These are phyloP conservation scores for Rhabdophis nuchalis DNA, from an alignment of 2,797 vertebrate species.

Conservation along the genomic window DNA sequence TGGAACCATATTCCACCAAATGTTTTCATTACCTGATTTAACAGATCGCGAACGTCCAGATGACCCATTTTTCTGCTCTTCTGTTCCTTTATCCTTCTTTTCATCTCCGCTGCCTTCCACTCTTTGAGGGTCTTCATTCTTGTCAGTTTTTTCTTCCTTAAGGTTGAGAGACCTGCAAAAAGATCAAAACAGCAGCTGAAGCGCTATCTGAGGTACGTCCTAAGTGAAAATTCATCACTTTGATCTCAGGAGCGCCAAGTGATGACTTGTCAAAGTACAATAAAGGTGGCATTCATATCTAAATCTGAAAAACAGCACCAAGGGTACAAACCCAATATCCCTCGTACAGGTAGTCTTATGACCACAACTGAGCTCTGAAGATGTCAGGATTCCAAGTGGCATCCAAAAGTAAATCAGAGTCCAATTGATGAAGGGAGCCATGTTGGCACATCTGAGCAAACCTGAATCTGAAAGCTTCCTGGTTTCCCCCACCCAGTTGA, in stretches of 20 bases:
- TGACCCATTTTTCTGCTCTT: conserved; percentile 72
- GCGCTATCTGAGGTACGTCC: neutral
- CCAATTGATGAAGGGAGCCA: too few species aligned
- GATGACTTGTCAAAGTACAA: neutral
- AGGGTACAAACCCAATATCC: neutral
- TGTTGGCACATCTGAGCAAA: too few species aligned
- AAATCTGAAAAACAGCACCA: neutral
- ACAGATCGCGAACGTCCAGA: conserved; percentile 65
- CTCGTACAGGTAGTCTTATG: neutral
- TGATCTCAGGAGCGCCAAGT: neutral
- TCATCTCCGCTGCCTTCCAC: conserved; percentile 68
- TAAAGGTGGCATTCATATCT: neutral
- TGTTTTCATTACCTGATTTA: conserved; percentile 68
- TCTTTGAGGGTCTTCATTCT: conserved; percentile 76
- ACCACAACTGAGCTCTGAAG: neutral
- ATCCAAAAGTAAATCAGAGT: too few species aligned
- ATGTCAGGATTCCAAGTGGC: too few species aligned
- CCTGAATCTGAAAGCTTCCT: too few species aligned
- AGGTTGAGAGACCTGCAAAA: conserved; percentile 51
- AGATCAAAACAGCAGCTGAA: neutral
- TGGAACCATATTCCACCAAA: neutral
- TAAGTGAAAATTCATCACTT: neutral
- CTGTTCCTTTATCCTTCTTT: conserved; percentile 68
- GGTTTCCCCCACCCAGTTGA: too few species aligned
- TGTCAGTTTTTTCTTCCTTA: conserved; percentile 79